Percentiles rank a stretch among this genome's conserved stretches.
Conservation (phyloP, 2,888 invertebrate genomes). For the Dioctria linearis region DNA sequence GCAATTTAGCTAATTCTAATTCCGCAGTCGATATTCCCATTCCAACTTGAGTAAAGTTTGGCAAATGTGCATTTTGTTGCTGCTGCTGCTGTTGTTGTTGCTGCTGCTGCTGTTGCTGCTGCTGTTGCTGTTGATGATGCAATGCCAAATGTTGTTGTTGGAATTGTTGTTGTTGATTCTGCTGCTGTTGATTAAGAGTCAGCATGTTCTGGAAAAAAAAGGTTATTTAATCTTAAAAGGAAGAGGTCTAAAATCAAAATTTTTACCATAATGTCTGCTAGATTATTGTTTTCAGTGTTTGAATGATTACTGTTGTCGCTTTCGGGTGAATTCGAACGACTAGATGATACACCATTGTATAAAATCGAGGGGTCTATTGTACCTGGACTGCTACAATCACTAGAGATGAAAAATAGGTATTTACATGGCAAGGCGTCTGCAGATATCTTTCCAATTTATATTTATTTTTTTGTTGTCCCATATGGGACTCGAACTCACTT, state of each 20-base stretch:
- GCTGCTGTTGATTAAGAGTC: constrained; percentile 64
- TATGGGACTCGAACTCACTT: no score
- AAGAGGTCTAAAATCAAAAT: neutral
- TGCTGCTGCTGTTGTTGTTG: constrained; percentile 59
- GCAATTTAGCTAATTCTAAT: constrained; percentile 67
- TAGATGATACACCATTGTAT: constrained; percentile 62
- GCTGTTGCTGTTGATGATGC: constrained; percentile 59
- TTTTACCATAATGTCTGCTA: constrained; percentile 69
- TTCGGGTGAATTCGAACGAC: constrained; percentile 69
- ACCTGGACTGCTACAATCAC: constrained; percentile 66
- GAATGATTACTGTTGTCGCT: constrained; percentile 69
- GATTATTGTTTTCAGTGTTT: constrained; percentile 64
- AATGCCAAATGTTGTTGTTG: constrained; percentile 55
- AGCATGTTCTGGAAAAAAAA: constrained; percentile 64
- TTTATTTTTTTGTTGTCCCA: no score
- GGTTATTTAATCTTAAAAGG: neutral
- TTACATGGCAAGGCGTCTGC: no score
- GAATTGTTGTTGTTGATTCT: constrained; percentile 62
- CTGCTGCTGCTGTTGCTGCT: constrained; percentile 61
- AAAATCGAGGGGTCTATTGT: constrained; percentile 56
- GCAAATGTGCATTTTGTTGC: constrained; percentile 58
- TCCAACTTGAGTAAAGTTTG: constrained; percentile 59
- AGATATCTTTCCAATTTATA: no score
- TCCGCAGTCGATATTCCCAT: constrained; percentile 65
- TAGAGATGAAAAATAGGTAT: constrained; percentile 49